Evolutionary conservation across 1,140 invertebrate species (phyloP).

Genomic region (Rhizoglyphus robini): DNA sequence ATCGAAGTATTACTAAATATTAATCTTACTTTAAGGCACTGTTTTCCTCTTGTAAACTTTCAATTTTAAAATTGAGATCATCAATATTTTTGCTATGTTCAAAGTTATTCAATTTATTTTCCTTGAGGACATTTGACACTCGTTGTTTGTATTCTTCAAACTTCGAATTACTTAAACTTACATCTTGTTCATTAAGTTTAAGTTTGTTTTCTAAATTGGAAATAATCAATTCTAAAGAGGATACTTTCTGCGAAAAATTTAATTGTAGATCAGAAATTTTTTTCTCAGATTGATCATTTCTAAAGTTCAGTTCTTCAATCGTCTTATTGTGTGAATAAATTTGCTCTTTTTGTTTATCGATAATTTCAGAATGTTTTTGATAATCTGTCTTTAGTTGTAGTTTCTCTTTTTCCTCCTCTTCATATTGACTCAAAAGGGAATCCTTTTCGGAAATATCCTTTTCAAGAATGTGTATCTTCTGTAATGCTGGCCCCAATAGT

Average conservation of each 20-base stretch:
- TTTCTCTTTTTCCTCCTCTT: background rate
- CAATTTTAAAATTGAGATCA: background rate
- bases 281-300: slow-evolving; percentile 5
- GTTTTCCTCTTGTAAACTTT: background rate
- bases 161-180: background rate
- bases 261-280: background rate
- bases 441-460: background rate
- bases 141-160: slow-evolving; percentile 21
- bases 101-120: slow-evolving; percentile 11
- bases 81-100: slow-evolving; percentile 5
- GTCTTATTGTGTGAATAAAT: background rate
- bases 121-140: slow-evolving; percentile 13
- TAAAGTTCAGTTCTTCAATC: background rate
- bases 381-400: background rate
- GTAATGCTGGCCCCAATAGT: background rate
- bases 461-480: background rate
- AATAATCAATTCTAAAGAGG: background rate
- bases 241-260: background rate
- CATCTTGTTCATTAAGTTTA: background rate
- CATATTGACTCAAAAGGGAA: background rate
- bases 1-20: no score
- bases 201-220: slow-evolving; percentile 14
- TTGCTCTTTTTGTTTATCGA: background rate
- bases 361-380: background rate
- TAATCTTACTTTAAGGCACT: background rate